Percentiles rank a stretch among this genome's conserved stretches.
These are phyloP conservation scores for Ardeotis arabs DNA, from an alignment of 2,113 vertebrate genomes.

Conservation along the genomic window DNA sequence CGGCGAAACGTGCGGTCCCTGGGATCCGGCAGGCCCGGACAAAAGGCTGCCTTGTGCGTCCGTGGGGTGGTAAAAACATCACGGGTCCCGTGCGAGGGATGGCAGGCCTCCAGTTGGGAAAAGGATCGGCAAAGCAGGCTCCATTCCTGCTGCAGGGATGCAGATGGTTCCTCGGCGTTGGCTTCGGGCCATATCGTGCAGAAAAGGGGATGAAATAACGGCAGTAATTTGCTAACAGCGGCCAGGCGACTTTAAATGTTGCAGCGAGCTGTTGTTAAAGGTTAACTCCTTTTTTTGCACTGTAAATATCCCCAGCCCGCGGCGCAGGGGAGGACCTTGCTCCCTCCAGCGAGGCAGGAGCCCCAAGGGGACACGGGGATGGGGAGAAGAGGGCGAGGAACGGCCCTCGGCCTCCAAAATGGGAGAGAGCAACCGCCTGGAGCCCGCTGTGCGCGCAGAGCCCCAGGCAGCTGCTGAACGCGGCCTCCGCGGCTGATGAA, in stretches of 20 bases:
- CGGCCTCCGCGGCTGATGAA: fast-evolving
- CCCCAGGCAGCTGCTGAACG: not conserved
- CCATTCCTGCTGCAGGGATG: not conserved
- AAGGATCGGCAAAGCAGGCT: not conserved
- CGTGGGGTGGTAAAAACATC: not conserved
- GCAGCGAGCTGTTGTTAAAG: not conserved
- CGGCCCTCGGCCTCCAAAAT: fast-evolving
- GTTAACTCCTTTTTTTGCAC: not conserved
- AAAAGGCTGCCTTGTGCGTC: not conserved
- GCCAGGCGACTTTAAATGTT: not conserved
- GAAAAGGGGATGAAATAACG: not conserved
- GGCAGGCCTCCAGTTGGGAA: not conserved
- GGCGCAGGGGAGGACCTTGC: too few relatives aligned
- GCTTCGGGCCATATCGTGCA: fast-evolving
- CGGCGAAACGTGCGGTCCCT: not conserved
- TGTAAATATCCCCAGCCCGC: fast-evolving
- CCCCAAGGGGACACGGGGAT: fast-evolving
- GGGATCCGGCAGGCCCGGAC: not conserved
- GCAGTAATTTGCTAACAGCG: not conserved
- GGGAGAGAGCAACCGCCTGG: not conserved
- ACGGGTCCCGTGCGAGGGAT: not conserved
- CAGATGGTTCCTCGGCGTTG: fast-evolving
- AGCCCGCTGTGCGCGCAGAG: not conserved
- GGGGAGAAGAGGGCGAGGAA: not conserved
- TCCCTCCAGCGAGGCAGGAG: not conserved